Conservation (phyloP, 2,113 vertebrate genomes). For the Embiotoca jacksoni region DNA sequence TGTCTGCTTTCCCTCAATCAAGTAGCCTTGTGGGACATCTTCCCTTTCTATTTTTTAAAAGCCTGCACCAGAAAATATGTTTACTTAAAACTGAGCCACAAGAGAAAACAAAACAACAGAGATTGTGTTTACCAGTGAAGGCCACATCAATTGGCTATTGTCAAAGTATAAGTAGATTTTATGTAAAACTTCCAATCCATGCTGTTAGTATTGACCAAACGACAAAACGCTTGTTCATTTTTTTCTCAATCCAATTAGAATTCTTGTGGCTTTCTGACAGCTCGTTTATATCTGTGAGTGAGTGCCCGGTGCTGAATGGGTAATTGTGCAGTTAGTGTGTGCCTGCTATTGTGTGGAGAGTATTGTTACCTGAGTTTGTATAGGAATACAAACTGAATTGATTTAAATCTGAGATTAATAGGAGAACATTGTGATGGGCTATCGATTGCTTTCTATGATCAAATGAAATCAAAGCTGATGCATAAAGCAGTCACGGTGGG, state of each 20-base stretch:
- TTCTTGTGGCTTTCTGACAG: conserved; percentile 79
- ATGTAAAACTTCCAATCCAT: conserved; percentile 80
- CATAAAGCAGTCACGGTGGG: conserved; percentile 14
- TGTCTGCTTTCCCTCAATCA: conserved; percentile 56
- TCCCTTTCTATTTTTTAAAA: conserved; percentile 18
- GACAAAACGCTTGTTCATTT: conserved; percentile 80
- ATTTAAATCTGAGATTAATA: conserved; percentile 74
- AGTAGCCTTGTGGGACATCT: conserved; percentile 27
- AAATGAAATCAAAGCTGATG: conserved; percentile 61
- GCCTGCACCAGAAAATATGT: conserved; percentile 55
- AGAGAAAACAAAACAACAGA: conserved; percentile 51
- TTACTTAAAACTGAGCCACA: conserved; percentile 63
- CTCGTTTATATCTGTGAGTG: conserved; percentile 81
- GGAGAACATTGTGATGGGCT: conserved; percentile 59
- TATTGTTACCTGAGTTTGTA: conserved; percentile 70
- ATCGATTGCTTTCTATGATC: conserved; percentile 71
- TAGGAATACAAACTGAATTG: conserved; percentile 67
- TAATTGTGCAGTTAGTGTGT: conserved; percentile 74
- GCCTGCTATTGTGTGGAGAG: conserved; percentile 63
- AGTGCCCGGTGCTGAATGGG: conserved; percentile 68
- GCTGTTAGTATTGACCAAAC: conserved; percentile 80
- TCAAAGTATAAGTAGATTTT: conserved; percentile 79
- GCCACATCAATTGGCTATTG: conserved; percentile 67
- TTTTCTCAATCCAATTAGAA: conserved; percentile 80
- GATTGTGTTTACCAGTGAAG: conserved; percentile 60